Percentiles rank a stretch among this genome's conserved stretches.
Evolutionary conservation across 2,888 invertebrate genomes (phyloP).

Genomic region (Pterostichus niger): DNA sequence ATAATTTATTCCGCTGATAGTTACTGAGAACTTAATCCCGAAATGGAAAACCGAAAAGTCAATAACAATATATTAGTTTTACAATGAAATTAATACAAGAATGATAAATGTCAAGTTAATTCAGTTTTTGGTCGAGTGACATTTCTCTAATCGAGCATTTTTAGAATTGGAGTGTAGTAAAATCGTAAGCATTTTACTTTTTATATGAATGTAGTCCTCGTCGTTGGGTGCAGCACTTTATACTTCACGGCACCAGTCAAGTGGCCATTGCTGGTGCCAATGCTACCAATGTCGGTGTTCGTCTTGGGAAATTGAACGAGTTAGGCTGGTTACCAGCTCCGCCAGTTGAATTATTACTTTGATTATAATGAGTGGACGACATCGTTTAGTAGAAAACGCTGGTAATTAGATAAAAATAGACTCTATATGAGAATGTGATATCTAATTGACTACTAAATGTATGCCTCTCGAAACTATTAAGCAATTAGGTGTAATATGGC

Average conservation of each 20-base stretch:
- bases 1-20: no score
- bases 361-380: conserved; percentile 27
- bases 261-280: neutral
- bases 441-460: conserved; percentile 6
- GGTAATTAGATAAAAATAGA: conserved; percentile 33
- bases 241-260: conserved; percentile 2
- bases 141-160: no score
- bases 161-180: no score
- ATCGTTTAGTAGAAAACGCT: conserved; percentile 11
- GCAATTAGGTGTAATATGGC: conserved; percentile 10
- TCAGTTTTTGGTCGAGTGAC: no score
- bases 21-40: no score
- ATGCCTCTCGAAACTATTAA: conserved; percentile 22
- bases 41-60: no score
- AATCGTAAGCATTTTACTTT: no score
- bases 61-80: no score
- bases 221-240: neutral
- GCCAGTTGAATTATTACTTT: conserved; percentile 9
- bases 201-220: no score
- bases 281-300: neutral
- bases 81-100: no score
- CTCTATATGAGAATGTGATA: conserved; percentile 22
- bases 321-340: neutral
- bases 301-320: conserved; percentile 5
- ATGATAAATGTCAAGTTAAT: no score